A percentile compares a stretch with the other conserved stretches of the same genome.
Evolutionary conservation across 2,113 vertebrate genomes (phyloP).

Genomic region (Lepisosteus oculatus): DNA sequence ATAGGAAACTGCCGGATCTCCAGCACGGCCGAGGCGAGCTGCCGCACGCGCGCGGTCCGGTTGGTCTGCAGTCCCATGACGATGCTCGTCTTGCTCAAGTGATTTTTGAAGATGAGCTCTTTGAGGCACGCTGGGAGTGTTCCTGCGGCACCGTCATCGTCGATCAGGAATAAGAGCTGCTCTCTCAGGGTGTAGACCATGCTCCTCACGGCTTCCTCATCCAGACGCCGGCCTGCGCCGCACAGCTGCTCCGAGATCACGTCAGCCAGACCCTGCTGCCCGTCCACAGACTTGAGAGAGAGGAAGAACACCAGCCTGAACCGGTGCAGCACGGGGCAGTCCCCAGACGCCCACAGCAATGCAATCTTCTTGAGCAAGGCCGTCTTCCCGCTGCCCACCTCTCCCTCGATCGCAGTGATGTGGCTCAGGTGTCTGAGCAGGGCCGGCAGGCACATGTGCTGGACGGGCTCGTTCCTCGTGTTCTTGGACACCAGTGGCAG

Average conservation of each 20-base stretch:
- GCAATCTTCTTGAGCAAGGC: constrained; percentile 45
- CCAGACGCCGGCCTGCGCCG: constrained; percentile 11
- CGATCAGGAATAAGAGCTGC: constrained; percentile 44
- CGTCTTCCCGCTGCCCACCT: constrained; percentile 46
- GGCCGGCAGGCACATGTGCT: constrained; percentile 30
- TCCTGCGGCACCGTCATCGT: constrained; percentile 34
- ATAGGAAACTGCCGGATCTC: constrained; percentile 38
- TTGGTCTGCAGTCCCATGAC: constrained; percentile 32
- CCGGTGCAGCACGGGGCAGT: constrained; percentile 43
- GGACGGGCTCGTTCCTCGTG: constrained; percentile 25
- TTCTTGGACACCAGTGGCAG: constrained; percentile 37
- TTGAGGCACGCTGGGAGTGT: constrained; percentile 19
- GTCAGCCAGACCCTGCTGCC: constrained; percentile 29
- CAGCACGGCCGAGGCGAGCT: constrained; percentile 30
- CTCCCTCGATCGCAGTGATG: constrained; percentile 46
- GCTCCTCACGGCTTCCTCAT: constrained; percentile 29
- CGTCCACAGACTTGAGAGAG: constrained; percentile 23
- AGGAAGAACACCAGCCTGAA: constrained; percentile 53
- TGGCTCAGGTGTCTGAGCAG: constrained; percentile 35
- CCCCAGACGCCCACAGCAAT: constrained; percentile 48
- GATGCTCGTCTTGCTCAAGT: constrained; percentile 32
- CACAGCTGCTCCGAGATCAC: constrained; percentile 35
- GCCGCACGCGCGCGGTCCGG: constrained; percentile 21
- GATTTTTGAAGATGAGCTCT: constrained; percentile 41
- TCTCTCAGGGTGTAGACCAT: constrained; percentile 30